Base-by-base conservation (phyloP, 2,797 vertebrate genomes). In the Delichon dasypus region DNA sequence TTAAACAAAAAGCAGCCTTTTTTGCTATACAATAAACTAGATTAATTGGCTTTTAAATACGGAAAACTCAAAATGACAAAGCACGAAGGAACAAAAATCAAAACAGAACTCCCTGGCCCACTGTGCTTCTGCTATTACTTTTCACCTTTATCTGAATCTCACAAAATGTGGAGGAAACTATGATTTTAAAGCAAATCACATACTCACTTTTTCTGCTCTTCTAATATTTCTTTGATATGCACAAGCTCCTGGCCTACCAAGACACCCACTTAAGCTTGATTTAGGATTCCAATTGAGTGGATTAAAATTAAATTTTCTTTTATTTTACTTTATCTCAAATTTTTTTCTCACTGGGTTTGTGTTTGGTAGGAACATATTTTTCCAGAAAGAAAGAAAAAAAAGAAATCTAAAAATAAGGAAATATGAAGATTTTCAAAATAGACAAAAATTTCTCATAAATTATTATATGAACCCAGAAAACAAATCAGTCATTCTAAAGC, bases 31-130 rank as follows among this genome's bases (percentile, higher is more conserved):
- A 65, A 93, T 90, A 92, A 90, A 70, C 26, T 50, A 60, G 64
- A 76, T 91, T 85, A 94, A 93, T 94, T 86, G 64, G 34, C 18
- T 94, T 94, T 92, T 92, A 66, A 89, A 64, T 58, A 94, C 45
- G 87, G 64, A 94, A 84, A 94, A 79, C 13, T 82, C 76, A 90
- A 82, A 93, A 90, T 57, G 0, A 73, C 29, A 70, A 78, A 64
- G 17, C 44, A 82, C 40, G 40, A 82, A 92, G 47, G 44, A 92
- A 85, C 19, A 89, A 92, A 96, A 93, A 71, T 53, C 79, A 90
- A 83, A 93, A 67, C 23, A 71, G 36, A 73, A 42, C 32, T 92
- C 38, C 26, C 15, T 26, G 74, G 14, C 32, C 16, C 40, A 38
- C 53, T 64, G 8, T 14, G 5, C 10, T 64, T 40, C 68, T 70